Base-by-base conservation (phyloP, 2,113 vertebrate genomes). In the Paedocypris sp. region DNA sequence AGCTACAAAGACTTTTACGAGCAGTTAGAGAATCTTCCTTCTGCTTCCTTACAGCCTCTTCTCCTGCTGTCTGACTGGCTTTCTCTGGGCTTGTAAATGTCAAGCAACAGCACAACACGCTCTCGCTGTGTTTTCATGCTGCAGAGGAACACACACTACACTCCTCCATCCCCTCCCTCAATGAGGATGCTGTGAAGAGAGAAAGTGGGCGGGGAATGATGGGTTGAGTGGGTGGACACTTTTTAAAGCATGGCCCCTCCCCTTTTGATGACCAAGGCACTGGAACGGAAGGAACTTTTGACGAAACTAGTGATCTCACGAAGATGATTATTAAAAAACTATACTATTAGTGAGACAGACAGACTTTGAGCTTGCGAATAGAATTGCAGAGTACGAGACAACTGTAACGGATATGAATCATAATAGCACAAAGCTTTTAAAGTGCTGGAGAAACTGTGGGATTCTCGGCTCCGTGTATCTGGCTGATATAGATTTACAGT, bases 51-150 rank as follows among this genome's bases (percentile, higher is more conserved):
- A n/a, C 43, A 26, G 6, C 29, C 15, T 56, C n/a, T 43, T 20
- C 22, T 43, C 28, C 19, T 57, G 26, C 47, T 26, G 8, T 50
- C 29, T 10, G 33, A 35, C 26, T 49, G 42, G 36, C 32, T 60
- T 64, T 49, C 64, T 66, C 63, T 69, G 59, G 54, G 59, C 53
- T 53, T 73, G 63, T 57, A 70, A 69, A 73, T 64, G 54, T 67
- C 67, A 67, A 41, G 25, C 47, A 45, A 46, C n/a, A 13, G 46
- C 28, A 50, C 25, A 22, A 41, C 22, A 28, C 42, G 53, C 60
- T 58, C 42, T 48, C 64, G 63, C 64, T 52, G 38, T 13, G 32
- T 6, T 43, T 16, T 28, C 53, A 29, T 51, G 38, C 63, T 58
- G 68, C 62, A 66, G 63, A 61, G 62, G 51, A 48, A 58, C 50